These are phyloP conservation scores for Gorsachius goisagi DNA, from an alignment of 2,113 vertebrate genomes.

Conservation along the genomic window DNA sequence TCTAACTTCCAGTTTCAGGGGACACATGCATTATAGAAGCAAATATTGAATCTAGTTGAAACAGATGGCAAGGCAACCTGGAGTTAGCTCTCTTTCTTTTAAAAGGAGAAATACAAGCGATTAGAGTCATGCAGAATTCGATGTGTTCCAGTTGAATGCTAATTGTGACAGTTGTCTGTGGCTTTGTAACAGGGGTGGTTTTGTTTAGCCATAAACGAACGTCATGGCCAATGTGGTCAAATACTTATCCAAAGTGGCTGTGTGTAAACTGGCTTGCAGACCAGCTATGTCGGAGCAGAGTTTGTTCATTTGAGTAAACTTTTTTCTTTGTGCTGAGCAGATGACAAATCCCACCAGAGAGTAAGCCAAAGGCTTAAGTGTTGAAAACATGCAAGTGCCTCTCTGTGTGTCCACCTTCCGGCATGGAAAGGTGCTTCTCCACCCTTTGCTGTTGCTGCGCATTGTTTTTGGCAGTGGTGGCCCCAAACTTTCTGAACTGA, in stretches of 20 bases:
- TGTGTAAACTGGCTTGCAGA: background rate
- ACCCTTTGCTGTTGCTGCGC: background rate
- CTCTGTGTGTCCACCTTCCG: background rate
- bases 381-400: background rate
- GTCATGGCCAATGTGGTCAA: background rate
- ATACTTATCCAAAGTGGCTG: background rate
- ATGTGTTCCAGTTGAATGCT: conserved; percentile 40
- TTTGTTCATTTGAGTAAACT: background rate
- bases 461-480: background rate
- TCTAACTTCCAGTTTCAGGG: background rate
- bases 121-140: background rate
- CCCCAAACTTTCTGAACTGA: background rate
- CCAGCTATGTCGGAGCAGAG: background rate
- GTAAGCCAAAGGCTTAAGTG: background rate
- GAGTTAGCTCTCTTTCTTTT: background rate
- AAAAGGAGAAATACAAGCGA: conserved; percentile 19
- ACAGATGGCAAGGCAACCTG: conserved; percentile 7
- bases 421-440: background rate
- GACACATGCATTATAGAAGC: background rate
- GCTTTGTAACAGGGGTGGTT: conserved; percentile 8
- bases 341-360: background rate
- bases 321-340: background rate
- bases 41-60: background rate
- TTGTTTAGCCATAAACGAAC: background rate
- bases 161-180: conserved; percentile 48